Percentiles rank a stretch among this genome's conserved stretches.
Conservation (phyloP, 2,888 invertebrate species). For the Metacarcinus magister region DNA sequence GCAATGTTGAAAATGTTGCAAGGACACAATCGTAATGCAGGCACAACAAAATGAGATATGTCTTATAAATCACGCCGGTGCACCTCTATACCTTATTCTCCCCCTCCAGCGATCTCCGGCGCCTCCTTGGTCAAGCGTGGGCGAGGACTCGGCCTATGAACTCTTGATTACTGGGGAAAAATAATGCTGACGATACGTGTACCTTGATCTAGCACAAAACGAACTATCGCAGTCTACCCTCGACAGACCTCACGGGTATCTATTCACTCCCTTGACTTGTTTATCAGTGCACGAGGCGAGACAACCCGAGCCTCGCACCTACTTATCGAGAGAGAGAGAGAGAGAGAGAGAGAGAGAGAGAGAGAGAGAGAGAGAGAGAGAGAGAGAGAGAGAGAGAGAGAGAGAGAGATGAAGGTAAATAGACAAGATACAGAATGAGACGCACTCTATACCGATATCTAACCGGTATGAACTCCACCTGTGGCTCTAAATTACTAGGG, state of each 20-base stretch:
- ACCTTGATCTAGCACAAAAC: conserved; percentile 37
- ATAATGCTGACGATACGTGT: conserved; percentile 36
- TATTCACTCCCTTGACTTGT: not conserved
- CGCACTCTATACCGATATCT: not conserved
- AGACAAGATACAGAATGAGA: not conserved
- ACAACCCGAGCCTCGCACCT: not conserved
- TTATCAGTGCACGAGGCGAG: not conserved
- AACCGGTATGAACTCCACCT: not conserved
- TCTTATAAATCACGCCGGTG: conserved; percentile 75
- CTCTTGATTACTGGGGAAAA: conserved; percentile 29
- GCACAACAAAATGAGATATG: conserved; percentile 81
- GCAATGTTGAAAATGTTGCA: conserved; percentile 72
- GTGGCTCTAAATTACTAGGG: not conserved
- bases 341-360: conserved; percentile 51
- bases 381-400: conserved; percentile 53
- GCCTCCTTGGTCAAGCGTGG: conserved; percentile 43
- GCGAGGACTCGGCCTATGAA: conserved; percentile 20
- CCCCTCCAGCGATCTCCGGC: conserved; percentile 43
- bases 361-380: conserved; percentile 51
- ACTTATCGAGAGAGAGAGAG: conserved; percentile 46
- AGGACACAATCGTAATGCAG: conserved; percentile 78
- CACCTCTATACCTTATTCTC: conserved; percentile 50
- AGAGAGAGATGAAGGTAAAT: conserved; percentile 20
- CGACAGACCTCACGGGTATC: not conserved
- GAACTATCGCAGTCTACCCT: conserved; percentile 22